Evolutionary conservation across 2,888 invertebrate genomes (phyloP), one percentile per base, ranked within the genome.

Genomic region (Melinaea marsaeus): DNA sequence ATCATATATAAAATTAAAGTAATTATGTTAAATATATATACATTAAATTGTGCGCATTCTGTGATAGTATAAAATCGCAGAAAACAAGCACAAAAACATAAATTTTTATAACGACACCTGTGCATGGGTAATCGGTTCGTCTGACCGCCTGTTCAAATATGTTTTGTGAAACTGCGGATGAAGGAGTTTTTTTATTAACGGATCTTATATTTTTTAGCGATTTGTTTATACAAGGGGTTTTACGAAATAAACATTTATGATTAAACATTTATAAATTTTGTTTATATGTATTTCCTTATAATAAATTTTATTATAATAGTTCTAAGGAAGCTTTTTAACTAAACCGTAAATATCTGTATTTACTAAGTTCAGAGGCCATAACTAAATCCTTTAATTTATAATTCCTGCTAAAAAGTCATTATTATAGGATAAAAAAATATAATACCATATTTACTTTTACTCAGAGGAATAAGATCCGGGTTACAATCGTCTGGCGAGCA

Each of bases 401-500:
- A 32, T 9, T 22, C 22, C 2, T 6, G 4, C 22, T 51, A 7
- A 51, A 51, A 51, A 1, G 3, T 51, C 32, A 32, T 3, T 51
- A 32, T 32, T 11, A 32, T 9, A 42, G 9, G 22, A 13, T 11
- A 7, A 58, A 57, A 34, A 13, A 35, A 51, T 51, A 59, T 22
- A 13, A 48, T 54, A 57, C 46, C 57, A 32, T 58, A 73, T 71
- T 88, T 92, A 96, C 96, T 95, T 94, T 96, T 96, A 88, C 95
- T 96, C 75, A 95, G 93, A 22, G 96, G 96, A 72, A 97, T 95
- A 72, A 97, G 94, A 83, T 97, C 97, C 7, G 97, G 96, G 89
- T 97, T 96, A 74, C 94, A 92, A 77, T 97, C 97, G 77, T 97
- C 97, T 75, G 94, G 94, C 6, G 93, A 91, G 62, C 77, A 81